Percentiles rank a stretch among this genome's conserved stretches.
phyloP scores from a whole-genome alignment of 2,113 vertebrate species.

The Carollia perspicillata region DNA sequence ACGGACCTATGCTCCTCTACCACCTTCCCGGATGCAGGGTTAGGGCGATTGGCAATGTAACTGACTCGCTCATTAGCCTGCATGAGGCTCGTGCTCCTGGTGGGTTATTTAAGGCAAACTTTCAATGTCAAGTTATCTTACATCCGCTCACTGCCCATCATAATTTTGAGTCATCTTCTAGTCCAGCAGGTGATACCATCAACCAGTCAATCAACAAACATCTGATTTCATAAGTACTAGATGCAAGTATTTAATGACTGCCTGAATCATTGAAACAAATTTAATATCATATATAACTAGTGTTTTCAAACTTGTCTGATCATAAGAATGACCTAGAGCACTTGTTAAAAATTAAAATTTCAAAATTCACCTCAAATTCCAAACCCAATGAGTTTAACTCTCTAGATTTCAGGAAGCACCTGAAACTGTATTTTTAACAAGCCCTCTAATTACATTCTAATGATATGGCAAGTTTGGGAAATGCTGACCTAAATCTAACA shows the following conservation, averaged over 20 bases:
- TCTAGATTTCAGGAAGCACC: neutral
- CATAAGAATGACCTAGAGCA: neutral
- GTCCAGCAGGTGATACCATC: neutral
- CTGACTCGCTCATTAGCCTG: neutral
- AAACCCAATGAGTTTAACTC: neutral
- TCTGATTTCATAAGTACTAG: neutral
- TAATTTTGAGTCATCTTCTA: slow-evolving; percentile 10
- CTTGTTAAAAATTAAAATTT: neutral
- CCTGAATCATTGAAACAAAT: neutral
- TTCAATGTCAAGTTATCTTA: slow-evolving; percentile 30
- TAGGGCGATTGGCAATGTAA: neutral
- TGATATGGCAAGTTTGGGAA: neutral
- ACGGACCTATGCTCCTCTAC: neutral
- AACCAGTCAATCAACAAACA: neutral
- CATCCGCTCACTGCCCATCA: neutral
- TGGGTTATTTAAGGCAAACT: neutral
- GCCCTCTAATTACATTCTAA: slow-evolving; percentile 1
- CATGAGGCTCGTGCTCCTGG: neutral
- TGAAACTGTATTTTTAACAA: neutral
- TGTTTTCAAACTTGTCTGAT: slow-evolving; percentile 22
- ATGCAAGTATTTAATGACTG: neutral
- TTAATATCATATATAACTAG: neutral
- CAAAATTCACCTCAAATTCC: neutral
- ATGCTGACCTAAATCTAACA: neutral
- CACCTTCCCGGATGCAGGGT: neutral